Evolutionary conservation across 2,797 vertebrate species (phyloP), one percentile per base, ranked within the genome.

Genomic region (Leucoraja ocellata): DNA sequence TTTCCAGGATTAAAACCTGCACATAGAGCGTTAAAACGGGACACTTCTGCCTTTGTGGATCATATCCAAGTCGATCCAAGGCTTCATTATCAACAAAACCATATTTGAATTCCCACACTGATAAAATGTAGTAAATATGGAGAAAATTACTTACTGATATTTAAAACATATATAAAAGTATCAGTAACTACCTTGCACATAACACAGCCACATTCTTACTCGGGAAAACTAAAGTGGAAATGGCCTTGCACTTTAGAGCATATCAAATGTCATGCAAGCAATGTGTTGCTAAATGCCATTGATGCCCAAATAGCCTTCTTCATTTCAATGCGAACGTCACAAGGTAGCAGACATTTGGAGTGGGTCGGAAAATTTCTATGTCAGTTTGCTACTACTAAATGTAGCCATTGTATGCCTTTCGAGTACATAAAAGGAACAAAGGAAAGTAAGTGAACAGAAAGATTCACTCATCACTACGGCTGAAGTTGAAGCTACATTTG

Each of bases 251-350:
- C 93, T 94, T 93, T 94, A 90, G 94, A 95, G 94, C 95, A 95
- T 96, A 96, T 98, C 96, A 94, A 93, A 93, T 97, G 94, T 97
- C 97, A 36, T 3, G 68, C 96, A 95, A 95, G 94, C 95, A 94
- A 95, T 95, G 94, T 94, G 93, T 94, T 95, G 94, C 96, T 96
- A 97, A 96, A 96, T 96, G 94, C 95, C 93, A 92, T 93, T 93
- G 68, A 46, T 84, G 95, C 94, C 93, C 94, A 95, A 94, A 95
- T 94, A 95, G 93, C 94, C 95, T 95, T 95, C 94, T 94, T 94
- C 95, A 96, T 94, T 96, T 94, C 94, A 95, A 93, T 96, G 95
- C 96, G 97, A 96, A 97, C 96, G 95, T 96, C 95, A 95, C 95
- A 93, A 91, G 94, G 94, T 93, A 4, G 93, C 96, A 95, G 96